phyloP scores from a whole-genome alignment of 35 echinoderm and acorn worm genomes.

The Apostichopus californicus region DNA sequence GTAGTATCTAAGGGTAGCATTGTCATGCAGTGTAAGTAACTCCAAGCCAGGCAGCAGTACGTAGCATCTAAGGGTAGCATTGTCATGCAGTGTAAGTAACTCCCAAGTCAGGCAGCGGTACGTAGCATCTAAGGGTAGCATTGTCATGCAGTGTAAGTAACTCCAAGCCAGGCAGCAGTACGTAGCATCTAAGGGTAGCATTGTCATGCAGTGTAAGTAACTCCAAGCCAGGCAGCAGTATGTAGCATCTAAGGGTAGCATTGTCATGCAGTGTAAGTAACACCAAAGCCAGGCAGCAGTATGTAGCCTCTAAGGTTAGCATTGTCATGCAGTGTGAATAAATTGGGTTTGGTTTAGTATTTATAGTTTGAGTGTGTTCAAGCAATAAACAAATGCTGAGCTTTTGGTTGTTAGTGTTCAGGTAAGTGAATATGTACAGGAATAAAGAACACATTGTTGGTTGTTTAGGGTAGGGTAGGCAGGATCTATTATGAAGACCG shows the following conservation, averaged over 20 bases:
- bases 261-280: constrained; percentile 57
- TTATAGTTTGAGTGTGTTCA: too few species aligned
- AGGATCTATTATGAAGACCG: too few species aligned
- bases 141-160: constrained; percentile 57
- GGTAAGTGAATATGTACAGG: too few species aligned
- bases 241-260: neutral
- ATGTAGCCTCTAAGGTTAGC: neutral
- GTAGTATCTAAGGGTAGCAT: constrained; percentile 4
- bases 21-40: constrained; percentile 54
- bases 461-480: too few species aligned
- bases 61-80: constrained; percentile 1
- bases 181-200: neutral
- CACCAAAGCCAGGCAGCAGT: too few species aligned
- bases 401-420: too few species aligned
- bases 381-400: too few species aligned
- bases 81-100: constrained; percentile 54
- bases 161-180: constrained; percentile 22
- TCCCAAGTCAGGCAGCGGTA: constrained; percentile 17
- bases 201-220: constrained; percentile 57
- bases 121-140: neutral
- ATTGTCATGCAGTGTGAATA: constrained; percentile 55
- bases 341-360: too few species aligned
- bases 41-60: constrained; percentile 21
- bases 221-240: constrained; percentile 22
- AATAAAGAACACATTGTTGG: too few species aligned